Conservation (phyloP, 2,113 vertebrate species). For the Pachycephala philippinensis region DNA sequence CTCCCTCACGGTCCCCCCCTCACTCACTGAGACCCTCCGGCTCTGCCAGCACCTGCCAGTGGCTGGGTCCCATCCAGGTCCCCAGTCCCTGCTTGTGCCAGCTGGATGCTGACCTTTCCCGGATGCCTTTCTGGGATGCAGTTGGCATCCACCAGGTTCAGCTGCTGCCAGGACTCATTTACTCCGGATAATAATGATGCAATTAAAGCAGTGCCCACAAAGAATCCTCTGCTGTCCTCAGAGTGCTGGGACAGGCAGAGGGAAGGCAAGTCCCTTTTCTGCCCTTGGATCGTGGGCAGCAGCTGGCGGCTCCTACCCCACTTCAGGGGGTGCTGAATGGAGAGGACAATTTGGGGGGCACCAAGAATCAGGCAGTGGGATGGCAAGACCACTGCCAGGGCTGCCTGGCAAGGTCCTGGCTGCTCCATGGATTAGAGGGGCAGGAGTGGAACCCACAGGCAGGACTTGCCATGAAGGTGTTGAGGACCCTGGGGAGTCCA, state of each 20-base stretch:
- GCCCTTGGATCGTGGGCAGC: neutral
- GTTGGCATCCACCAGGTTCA: conserved; percentile 56
- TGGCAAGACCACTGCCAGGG: neutral
- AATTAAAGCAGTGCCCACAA: conserved; percentile 49
- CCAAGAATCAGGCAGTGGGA: neutral
- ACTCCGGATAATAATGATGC: conserved; percentile 39
- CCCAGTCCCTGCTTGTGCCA: neutral
- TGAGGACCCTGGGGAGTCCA: neutral
- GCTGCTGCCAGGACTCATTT: conserved; percentile 57
- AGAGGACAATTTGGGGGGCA: neutral
- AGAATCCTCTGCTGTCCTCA: conserved; percentile 16
- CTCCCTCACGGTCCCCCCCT: accelerated
- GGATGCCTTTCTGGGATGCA: conserved; percentile 47
- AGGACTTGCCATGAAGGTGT: neutral
- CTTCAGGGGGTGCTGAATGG: neutral
- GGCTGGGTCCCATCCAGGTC: conserved; percentile 11
- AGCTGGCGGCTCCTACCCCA: accelerated
- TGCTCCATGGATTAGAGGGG: neutral
- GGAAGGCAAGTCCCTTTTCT: neutral
- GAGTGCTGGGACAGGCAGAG: neutral
- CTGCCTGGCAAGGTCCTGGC: neutral
- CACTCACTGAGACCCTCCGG: neutral
- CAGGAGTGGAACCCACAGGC: neutral
- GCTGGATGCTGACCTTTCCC: conserved; percentile 38
- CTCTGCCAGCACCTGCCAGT: neutral